Percentiles rank a stretch among this genome's conserved stretches.
phyloP scores from a whole-genome alignment of 2,113 vertebrate genomes.

The Opisthocomus hoazin region DNA sequence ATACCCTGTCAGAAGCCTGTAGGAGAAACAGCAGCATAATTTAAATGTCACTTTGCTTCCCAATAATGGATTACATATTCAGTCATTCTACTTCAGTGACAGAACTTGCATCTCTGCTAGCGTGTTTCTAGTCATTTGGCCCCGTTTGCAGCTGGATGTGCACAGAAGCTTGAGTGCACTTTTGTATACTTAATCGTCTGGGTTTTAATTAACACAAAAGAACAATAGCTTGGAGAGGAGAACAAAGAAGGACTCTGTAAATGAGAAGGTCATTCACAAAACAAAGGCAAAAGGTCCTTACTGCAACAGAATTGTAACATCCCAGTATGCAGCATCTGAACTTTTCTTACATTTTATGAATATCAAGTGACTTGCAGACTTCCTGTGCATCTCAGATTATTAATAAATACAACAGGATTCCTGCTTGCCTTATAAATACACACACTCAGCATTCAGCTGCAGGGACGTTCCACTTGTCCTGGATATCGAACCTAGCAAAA shows the following conservation, averaged over 20 bases:
- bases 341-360: background rate
- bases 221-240: background rate
- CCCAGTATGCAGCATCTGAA: background rate
- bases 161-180: background rate
- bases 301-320: background rate
- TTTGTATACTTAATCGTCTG: background rate
- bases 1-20: conserved; percentile 1
- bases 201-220: conserved; percentile 35
- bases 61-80: background rate
- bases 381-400: background rate
- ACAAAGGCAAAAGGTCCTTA: background rate
- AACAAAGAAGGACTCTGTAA: background rate
- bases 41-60: conserved; percentile 53
- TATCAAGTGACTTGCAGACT: background rate
- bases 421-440: background rate
- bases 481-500: background rate
- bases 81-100: background rate
- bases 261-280: background rate
- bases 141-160: background rate
- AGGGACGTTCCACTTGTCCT: background rate
- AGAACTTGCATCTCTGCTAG: background rate
- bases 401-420: background rate
- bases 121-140: background rate
- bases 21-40: conserved; percentile 30
- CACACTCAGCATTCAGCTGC: background rate